A percentile compares a stretch with the other conserved stretches of the same genome.
phyloP scores from a whole-genome alignment of 2,888 invertebrate genomes.

The Drosophila kanekoi region DNA sequence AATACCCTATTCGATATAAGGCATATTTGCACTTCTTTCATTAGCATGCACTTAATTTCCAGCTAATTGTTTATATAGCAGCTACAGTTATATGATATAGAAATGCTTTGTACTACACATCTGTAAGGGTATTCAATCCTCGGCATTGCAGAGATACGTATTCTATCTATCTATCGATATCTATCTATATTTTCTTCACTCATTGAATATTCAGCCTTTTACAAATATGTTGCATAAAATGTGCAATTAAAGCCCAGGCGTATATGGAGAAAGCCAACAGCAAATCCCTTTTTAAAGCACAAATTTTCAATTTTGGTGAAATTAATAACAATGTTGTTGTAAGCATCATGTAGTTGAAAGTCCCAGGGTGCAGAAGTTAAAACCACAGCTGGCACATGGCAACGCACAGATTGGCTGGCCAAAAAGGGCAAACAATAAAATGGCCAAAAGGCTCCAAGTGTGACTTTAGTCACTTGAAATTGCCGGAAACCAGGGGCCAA shows the following conservation, averaged over 20 bases:
- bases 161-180: too few relatives aligned
- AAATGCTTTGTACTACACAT: too few relatives aligned
- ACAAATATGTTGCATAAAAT: not conserved
- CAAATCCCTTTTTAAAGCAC: slow-evolving; percentile 22
- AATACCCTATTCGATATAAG: too few relatives aligned
- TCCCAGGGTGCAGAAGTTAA: slow-evolving; percentile 15
- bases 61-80: too few relatives aligned
- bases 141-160: too few relatives aligned
- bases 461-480: slow-evolving; percentile 69
- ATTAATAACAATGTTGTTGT: slow-evolving; percentile 52
- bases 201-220: not conserved
- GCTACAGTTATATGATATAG: too few relatives aligned
- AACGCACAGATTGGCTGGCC: slow-evolving; percentile 37
- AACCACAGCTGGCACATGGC: slow-evolving; percentile 54
- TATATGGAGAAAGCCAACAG: not conserved
- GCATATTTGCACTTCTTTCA: too few relatives aligned
- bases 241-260: not conserved
- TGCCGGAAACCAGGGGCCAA: slow-evolving; percentile 58
- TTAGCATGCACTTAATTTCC: too few relatives aligned
- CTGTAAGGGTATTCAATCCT: too few relatives aligned
- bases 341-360: slow-evolving; percentile 28
- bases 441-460: slow-evolving; percentile 42
- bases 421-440: slow-evolving; percentile 43
- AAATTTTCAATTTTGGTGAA: slow-evolving; percentile 54
- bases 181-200: too few relatives aligned